Conservation (phyloP, 1,140 invertebrate genomes). For the Drosophila aff. region DNA sequence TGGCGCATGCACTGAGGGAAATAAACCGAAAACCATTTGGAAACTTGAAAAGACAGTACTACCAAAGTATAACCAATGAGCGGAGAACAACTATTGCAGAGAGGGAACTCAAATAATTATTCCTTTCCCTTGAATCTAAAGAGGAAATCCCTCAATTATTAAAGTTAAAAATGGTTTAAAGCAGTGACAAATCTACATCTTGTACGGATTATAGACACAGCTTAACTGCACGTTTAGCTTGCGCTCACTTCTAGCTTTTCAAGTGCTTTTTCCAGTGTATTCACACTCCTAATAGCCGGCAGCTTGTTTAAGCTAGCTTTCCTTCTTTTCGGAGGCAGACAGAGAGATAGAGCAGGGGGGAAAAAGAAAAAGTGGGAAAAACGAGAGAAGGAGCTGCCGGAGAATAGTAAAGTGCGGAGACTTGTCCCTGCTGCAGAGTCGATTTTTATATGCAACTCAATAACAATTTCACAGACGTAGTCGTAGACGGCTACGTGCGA, state of each 20-base stretch:
- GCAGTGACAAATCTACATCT: not conserved
- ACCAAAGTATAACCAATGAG: not conserved
- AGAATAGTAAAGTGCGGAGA: slow-evolving; percentile 30
- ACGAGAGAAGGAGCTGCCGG: not conserved
- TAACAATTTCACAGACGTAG: slow-evolving; percentile 60
- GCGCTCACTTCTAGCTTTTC: too few relatives aligned
- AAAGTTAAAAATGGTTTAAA: not conserved
- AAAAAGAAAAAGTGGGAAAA: slow-evolving; percentile 1
- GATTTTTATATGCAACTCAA: slow-evolving; percentile 75
- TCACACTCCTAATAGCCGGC: slow-evolving; percentile 68
- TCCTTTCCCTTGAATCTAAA: not conserved
- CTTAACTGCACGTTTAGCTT: not conserved
- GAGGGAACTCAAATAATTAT: not conserved
- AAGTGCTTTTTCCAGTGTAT: slow-evolving; percentile 34
- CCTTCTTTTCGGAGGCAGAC: slow-evolving; percentile 37
- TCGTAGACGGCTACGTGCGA: slow-evolving; percentile 69
- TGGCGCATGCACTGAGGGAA: slow-evolving; percentile 12
- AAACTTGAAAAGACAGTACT: not conserved
- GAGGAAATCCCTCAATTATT: not conserved
- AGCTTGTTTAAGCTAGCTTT: slow-evolving; percentile 68
- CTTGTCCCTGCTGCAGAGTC: slow-evolving; percentile 59
- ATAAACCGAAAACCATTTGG: not conserved
- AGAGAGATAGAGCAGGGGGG: slow-evolving; percentile 33
- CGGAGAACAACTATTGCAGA: too few relatives aligned
- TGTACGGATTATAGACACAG: not conserved